A percentile compares a stretch with the other conserved stretches of the same genome.
Conservation (phyloP, 2,113 vertebrate genomes). For the Pygoscelis adeliae region DNA sequence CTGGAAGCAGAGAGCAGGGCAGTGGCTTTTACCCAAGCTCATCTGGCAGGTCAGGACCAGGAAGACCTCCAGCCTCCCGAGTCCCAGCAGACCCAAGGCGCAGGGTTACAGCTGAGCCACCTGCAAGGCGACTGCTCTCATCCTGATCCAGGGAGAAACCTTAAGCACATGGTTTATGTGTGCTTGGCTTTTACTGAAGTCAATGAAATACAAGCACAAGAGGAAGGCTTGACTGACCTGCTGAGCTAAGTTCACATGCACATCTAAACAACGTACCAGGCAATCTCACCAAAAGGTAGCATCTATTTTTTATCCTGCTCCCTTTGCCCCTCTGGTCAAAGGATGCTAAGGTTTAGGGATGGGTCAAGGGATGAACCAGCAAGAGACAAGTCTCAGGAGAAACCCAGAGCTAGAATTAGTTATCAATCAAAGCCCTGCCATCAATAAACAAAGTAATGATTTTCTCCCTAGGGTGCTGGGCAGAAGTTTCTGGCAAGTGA, state of each 20-base stretch:
- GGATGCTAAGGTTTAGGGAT: not conserved
- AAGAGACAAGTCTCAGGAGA: not conserved
- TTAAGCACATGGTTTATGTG: accelerated
- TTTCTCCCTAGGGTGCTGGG: not conserved
- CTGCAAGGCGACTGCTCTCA: not conserved
- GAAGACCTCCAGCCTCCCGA: accelerated
- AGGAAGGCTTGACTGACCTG: not conserved
- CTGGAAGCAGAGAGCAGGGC: not conserved
- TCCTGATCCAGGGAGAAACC: not conserved
- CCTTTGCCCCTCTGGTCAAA: not conserved
- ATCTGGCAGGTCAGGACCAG: not conserved
- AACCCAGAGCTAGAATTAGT: not conserved
- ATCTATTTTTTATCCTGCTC: not conserved
- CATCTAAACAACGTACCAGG: not conserved
- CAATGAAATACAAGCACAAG: not conserved
- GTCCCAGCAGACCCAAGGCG: not conserved
- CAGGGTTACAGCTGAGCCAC: not conserved
- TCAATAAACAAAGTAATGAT: not conserved
- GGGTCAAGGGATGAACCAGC: not conserved
- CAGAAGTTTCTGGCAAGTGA: not conserved
- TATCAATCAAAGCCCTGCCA: not conserved
- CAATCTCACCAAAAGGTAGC: not conserved
- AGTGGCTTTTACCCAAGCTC: not conserved
- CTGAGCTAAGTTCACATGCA: not conserved
- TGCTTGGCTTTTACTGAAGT: not conserved